These are phyloP conservation scores for Tipula lateralis DNA, from an alignment of 2,888 invertebrate genomes.

Conservation along the genomic window DNA sequence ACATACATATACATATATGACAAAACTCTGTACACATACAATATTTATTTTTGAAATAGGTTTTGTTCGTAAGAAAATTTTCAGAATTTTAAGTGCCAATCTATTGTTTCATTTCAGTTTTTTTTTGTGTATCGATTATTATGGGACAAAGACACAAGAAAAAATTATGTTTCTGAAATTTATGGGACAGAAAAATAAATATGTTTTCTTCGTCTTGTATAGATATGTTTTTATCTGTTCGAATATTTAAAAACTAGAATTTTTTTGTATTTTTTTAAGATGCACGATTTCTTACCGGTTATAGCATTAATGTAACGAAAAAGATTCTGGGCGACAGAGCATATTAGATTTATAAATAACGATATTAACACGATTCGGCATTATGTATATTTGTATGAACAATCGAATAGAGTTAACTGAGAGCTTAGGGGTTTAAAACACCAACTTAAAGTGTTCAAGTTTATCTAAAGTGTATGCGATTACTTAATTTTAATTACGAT, in stretches of 20 bases:
- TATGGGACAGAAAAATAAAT: constrained; percentile 1
- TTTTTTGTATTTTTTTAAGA: neutral
- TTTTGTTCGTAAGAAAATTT: neutral
- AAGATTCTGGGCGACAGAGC: neutral
- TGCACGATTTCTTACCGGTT: constrained; percentile 6
- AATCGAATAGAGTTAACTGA: too few relatives aligned
- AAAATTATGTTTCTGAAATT: neutral
- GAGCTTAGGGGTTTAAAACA: too few relatives aligned
- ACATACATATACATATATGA: neutral
- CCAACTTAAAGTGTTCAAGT: too few relatives aligned
- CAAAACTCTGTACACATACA: neutral
- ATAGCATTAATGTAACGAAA: neutral
- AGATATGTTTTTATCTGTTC: neutral
- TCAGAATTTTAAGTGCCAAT: constrained; percentile 25
- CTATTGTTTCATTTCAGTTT: neutral
- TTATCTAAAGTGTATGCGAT: too few relatives aligned
- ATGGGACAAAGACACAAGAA: neutral
- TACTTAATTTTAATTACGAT: too few relatives aligned
- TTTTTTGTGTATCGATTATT: neutral
- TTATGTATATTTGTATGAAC: neutral
- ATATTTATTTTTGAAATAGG: neutral
- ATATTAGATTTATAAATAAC: neutral
- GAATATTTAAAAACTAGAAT: neutral
- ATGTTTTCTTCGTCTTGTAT: neutral
- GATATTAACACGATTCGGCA: neutral